Evolutionary conservation across 2,797 vertebrate genomes (phyloP).

Genomic region (Sciaenops ocellatus): DNA sequence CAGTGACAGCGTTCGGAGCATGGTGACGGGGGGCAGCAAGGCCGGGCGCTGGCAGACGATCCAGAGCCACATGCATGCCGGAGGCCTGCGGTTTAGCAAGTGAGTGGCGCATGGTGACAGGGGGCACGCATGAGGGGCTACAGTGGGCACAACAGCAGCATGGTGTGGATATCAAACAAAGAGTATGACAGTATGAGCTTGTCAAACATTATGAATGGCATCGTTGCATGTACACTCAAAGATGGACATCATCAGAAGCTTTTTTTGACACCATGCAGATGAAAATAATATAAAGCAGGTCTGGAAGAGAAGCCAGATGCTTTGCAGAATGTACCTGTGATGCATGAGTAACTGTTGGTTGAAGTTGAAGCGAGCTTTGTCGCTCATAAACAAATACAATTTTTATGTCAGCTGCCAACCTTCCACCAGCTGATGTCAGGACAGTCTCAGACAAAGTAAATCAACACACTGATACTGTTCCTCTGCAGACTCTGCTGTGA

Average conservation of each 20-base stretch:
- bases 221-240: slow-evolving; percentile 56
- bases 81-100: slow-evolving; percentile 98
- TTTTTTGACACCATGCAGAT: slow-evolving; percentile 32
- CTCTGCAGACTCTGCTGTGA: slow-evolving; percentile 46
- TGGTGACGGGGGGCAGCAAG: slow-evolving; percentile 91
- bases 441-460: slow-evolving; percentile 45
- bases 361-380: slow-evolving; percentile 46
- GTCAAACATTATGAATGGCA: slow-evolving; percentile 37
- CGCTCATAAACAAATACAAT: slow-evolving; percentile 55
- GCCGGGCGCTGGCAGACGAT: slow-evolving; percentile 95
- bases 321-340: slow-evolving; percentile 37
- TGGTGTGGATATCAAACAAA: slow-evolving; percentile 61
- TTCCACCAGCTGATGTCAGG: slow-evolving; percentile 58
- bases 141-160: slow-evolving; percentile 64
- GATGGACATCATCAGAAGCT: slow-evolving; percentile 13
- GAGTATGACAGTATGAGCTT: slow-evolving; percentile 38
- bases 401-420: slow-evolving; percentile 55
- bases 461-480: slow-evolving; percentile 49
- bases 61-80: slow-evolving; percentile 98
- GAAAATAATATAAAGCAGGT: background rate
- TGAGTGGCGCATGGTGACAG: slow-evolving; percentile 88
- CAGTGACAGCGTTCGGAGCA: slow-evolving; percentile 93
- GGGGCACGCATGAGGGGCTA: slow-evolving; percentile 69
- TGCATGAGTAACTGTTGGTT: slow-evolving; percentile 39
- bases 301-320: slow-evolving; percentile 28